Evolutionary conservation across 2,113 vertebrate species (phyloP), one percentile per base, ranked within the genome.

Genomic region (Etia nguti): DNA sequence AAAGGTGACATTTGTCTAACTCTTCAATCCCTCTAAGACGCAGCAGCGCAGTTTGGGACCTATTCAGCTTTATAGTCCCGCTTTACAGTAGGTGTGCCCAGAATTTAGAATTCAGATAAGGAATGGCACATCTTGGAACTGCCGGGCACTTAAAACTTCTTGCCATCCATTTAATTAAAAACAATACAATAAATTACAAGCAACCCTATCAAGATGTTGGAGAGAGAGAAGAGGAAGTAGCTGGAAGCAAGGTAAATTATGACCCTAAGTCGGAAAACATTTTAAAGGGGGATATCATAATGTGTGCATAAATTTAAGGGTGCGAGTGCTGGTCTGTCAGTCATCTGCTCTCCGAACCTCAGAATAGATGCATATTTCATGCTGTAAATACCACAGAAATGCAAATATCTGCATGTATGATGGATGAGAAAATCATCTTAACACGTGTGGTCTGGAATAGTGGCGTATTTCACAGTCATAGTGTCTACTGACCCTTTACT

Each of bases 151-250:
- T 95, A 94, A 92, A 92, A 79, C 46, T 73, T 16, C 55, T 79
- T 87, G 90, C 93, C 92, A 95, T 96, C 94, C 86, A 95, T 95
- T 96, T 96, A 95, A 96, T 96, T 96, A 95, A 96, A 94, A 96
- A 93, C 94, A 93, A 96, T 93, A 94, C 92, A 85, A 93, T 96
- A 95, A 96, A 96, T 96, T 95, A 96, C 92, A 59, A 89, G 91
- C 93, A 92, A 90, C 88, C 89, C 92, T 93, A 93, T 94, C 88
- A 89, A 80, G 88, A 92, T 81, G 57, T 56, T 36, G 79, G 31
- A 82, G 88, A 84, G 87, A 70, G 82, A 68, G 79, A 34, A 22
- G 55, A 89, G 83, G 86, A 93, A 92, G 94, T 88, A 92, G 87
- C 90, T 80, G 82, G 65, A 92, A 90, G 83, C 73, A 79, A 91